Base-by-base conservation (phyloP, 2,113 vertebrate species). In the Oreamnos americanus region DNA sequence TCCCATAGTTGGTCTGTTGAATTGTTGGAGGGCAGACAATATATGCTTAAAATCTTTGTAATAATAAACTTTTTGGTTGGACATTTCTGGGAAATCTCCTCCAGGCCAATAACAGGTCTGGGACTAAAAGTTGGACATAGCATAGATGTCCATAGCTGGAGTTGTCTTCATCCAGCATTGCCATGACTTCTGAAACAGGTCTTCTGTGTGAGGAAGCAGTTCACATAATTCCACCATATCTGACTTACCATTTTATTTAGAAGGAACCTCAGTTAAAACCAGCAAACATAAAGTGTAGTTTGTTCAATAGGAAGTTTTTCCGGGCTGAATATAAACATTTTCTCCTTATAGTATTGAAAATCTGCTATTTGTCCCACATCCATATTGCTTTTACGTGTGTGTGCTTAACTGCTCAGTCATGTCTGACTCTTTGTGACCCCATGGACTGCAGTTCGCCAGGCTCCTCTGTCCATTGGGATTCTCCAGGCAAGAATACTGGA, bases 1-100 rank as follows among this genome's bases (percentile, higher is more conserved):
- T 96, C 16, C 21, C 21, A 15, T 25, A 51, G n/a, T 60, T 87
- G 7, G 5, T 86, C 14, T 21, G 2, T 25, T 87, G 28, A 74
- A n/a, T 81, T 94, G 16, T 39, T 36, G 64, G 55, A 93, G 78
- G 49, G 51, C 19, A 86, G 28, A 76, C 5, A 53, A 62, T 36
- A 30, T 33, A 16, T 86, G 4, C 25, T 93, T 96, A 30, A 89
- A 86, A 86, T 21, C 39, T 79, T 51, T 87, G 12, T 60, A 67
- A 64, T 84, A 57, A n/a, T 90, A 90, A 60, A 51, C 45, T 95
- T 96, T 94, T 58, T 67, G 78, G 9, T 47, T 87, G 55, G 25
- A 53, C 23, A 91, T 95, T 91, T 97, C 57, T 96, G 45, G 47
- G 25, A 26, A 84, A 28, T 90, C 47, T 95, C 16, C 83, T 96